Percentiles rank a stretch among this genome's conserved stretches.
phyloP scores from a whole-genome alignment of 1,140 invertebrate genomes.

The Drosophila varians region DNA sequence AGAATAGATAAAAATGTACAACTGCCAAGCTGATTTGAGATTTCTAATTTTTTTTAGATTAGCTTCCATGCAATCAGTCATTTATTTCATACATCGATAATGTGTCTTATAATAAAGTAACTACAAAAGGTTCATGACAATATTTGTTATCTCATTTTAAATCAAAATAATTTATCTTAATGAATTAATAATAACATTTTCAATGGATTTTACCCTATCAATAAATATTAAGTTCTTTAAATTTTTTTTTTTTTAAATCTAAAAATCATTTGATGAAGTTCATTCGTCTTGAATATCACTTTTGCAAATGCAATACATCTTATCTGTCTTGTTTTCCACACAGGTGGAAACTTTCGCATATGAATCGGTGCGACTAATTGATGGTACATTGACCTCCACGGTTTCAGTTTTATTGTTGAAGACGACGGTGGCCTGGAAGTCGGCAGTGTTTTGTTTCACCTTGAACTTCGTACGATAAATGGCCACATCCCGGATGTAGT shows the following conservation, averaged over 20 bases:
- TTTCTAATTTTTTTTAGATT: too few relatives aligned
- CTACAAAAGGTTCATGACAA: too few relatives aligned
- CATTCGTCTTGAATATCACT: conserved; percentile 4
- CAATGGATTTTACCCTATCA: too few relatives aligned
- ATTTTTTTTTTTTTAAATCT: background rate
- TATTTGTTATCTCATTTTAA: too few relatives aligned
- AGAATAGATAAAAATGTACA: too few relatives aligned
- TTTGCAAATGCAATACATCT: conserved; percentile 84
- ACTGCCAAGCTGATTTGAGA: too few relatives aligned
- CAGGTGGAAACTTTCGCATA: conserved; percentile 85
- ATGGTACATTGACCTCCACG: conserved; percentile 62
- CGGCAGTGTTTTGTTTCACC: conserved; percentile 79
- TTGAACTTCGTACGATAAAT: conserved; percentile 59
- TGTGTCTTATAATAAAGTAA: too few relatives aligned
- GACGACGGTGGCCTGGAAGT: conserved; percentile 86
- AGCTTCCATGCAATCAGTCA: too few relatives aligned
- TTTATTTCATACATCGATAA: too few relatives aligned
- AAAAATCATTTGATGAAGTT: background rate
- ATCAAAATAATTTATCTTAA: too few relatives aligned
- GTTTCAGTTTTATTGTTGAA: conserved; percentile 66
- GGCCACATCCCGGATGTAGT: conserved; percentile 13
- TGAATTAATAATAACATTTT: too few relatives aligned
- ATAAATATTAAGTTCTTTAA: too few relatives aligned
- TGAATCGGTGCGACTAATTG: conserved; percentile 87
- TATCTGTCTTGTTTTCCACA: conserved; percentile 84